These are phyloP conservation scores for Lampris incognitus DNA, from an alignment of 2,113 vertebrate species.

Conservation along the genomic window DNA sequence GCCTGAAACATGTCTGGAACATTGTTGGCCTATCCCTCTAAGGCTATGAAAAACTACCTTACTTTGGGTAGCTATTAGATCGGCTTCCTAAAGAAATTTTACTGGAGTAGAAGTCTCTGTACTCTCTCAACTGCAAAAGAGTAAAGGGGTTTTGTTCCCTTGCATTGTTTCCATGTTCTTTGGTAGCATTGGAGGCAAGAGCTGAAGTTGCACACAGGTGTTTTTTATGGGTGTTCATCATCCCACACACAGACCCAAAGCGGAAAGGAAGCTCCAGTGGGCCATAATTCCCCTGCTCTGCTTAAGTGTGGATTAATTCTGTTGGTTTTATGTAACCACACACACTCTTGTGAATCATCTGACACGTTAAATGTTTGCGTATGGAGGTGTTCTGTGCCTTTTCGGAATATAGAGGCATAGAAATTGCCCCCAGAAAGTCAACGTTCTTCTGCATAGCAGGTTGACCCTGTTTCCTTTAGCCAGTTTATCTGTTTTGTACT, in stretches of 20 bases:
- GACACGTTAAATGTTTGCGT: not conserved
- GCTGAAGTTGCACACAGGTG: not conserved
- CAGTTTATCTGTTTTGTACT: not conserved
- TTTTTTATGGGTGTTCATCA: not conserved
- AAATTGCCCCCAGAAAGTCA: not conserved
- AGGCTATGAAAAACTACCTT: not conserved
- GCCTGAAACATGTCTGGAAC: not conserved
- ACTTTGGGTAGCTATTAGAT: not conserved
- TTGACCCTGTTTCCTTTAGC: not conserved
- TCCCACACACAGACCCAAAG: not conserved
- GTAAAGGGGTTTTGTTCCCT: not conserved
- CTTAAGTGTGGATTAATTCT: not conserved
- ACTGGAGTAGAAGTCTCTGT: not conserved
- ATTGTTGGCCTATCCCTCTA: not conserved
- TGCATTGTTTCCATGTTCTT: not conserved
- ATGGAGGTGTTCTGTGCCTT: slow-evolving; percentile 3
- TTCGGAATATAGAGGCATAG: not conserved
- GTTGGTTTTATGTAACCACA: slow-evolving; percentile 19
- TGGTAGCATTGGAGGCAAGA: not conserved
- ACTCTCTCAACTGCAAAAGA: not conserved
- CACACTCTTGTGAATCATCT: slow-evolving; percentile 1
- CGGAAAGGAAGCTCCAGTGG: slow-evolving; percentile 7
- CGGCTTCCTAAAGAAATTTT: not conserved
- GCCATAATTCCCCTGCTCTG: not conserved
- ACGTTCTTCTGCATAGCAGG: not conserved